These are phyloP conservation scores for Sclerodermus sp. DNA, from an alignment of 2,888 invertebrate species.

Conservation along the genomic window DNA sequence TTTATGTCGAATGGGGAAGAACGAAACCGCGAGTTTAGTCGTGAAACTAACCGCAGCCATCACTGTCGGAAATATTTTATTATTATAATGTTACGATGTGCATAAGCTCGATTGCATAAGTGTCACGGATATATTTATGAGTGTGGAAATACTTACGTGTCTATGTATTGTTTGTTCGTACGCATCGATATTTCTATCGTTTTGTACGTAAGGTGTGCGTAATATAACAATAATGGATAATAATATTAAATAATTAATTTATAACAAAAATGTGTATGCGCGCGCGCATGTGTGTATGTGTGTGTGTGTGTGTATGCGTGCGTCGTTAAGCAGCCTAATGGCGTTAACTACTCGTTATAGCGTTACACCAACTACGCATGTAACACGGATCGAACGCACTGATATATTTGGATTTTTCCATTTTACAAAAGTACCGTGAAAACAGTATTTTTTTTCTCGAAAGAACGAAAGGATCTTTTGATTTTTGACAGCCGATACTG, in stretches of 20 bases:
- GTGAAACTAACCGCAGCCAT: slow-evolving; percentile 22
- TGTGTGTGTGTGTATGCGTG: neutral
- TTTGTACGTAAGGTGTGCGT: slow-evolving; percentile 35
- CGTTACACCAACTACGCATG: slow-evolving; percentile 10
- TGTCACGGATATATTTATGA: slow-evolving; percentile 37
- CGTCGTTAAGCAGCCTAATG: slow-evolving; percentile 31
- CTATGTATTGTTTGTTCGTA: slow-evolving; percentile 22
- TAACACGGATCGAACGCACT: neutral
- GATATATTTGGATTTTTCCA: too few relatives aligned
- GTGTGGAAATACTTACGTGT: slow-evolving; percentile 25
- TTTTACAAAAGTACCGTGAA: too few relatives aligned
- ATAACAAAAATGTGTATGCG: slow-evolving; percentile 8
- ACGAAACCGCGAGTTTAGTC: slow-evolving; percentile 5
- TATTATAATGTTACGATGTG: slow-evolving; percentile 35
- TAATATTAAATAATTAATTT: slow-evolving; percentile 4
- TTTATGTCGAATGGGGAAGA: slow-evolving; percentile 2
- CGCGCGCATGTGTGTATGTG: too few relatives aligned
- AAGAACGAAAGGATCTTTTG: too few relatives aligned
- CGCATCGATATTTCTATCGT: slow-evolving; percentile 34
- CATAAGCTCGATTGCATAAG: slow-evolving; percentile 38
- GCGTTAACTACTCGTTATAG: slow-evolving; percentile 21
- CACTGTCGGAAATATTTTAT: slow-evolving; percentile 34
- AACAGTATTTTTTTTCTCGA: too few relatives aligned
- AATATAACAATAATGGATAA: slow-evolving; percentile 7
- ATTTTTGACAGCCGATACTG: too few relatives aligned